Conservation (phyloP, 2,113 vertebrate species). For the Pangasianodon hypophthalmus region DNA sequence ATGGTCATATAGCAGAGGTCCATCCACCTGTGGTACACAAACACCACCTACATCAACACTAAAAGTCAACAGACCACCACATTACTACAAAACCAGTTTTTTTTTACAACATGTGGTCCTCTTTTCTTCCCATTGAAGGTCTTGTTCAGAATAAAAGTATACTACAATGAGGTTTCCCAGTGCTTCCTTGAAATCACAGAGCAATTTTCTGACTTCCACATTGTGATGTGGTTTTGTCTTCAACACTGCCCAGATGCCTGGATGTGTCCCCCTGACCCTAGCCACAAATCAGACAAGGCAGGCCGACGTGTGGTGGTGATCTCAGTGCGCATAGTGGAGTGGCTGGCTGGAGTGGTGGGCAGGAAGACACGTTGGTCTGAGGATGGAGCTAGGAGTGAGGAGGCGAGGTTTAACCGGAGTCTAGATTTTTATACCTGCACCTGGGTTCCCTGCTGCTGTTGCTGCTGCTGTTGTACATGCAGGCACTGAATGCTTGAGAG, state of each 20-base stretch:
- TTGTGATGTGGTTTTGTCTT: neutral
- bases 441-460: conserved; percentile 32
- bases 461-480: conserved; percentile 42
- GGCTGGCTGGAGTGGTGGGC: conserved; percentile 17
- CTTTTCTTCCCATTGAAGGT: conserved; percentile 11
- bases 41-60: conserved; percentile 29
- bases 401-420: neutral
- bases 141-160: conserved; percentile 25
- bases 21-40: conserved; percentile 11
- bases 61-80: conserved; percentile 21
- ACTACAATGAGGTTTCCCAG: conserved; percentile 31
- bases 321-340: conserved; percentile 38
- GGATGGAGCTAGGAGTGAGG: neutral
- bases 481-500: conserved; percentile 88
- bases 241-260: neutral
- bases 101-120: conserved; percentile 41
- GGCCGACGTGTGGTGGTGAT: neutral
- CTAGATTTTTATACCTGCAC: conserved; percentile 51
- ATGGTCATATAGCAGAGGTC: conserved; percentile 7
- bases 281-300: conserved; percentile 17
- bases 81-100: conserved; percentile 9
- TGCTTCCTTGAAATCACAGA: conserved; percentile 16
- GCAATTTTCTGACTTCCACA: conserved; percentile 1
- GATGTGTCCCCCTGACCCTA: neutral
- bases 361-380: conserved; percentile 14